Conservation (phyloP, 2,888 invertebrate genomes). For the Heterodera filipjevi region DNA sequence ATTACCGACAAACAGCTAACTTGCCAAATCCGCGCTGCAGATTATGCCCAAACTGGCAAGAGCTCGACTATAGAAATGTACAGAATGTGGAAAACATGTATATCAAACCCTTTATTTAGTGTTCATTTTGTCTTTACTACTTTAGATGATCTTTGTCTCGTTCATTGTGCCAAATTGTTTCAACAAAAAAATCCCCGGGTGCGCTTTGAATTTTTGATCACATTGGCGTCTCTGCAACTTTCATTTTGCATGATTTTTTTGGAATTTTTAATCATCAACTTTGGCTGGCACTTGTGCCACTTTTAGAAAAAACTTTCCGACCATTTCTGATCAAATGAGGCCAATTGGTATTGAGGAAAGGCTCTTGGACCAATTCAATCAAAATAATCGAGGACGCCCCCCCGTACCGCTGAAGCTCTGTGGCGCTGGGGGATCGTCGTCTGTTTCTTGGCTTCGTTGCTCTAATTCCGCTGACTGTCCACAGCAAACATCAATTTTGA, state of each 20-base stretch:
- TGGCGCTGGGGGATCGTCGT: conserved; percentile 54
- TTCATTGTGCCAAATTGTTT: conserved; percentile 35
- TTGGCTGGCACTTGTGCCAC: background rate
- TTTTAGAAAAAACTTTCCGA: conserved; percentile 25
- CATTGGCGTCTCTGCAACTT: conserved; percentile 56
- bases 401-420: conserved; percentile 56
- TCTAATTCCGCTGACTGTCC: conserved; percentile 37
- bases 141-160: conserved; percentile 23
- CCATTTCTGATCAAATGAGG: conserved; percentile 13
- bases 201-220: conserved; percentile 59
- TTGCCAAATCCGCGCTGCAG: conserved; percentile 70
- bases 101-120: too few relatives aligned
- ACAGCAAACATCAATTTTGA: conserved; percentile 45
- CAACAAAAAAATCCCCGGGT: conserved; percentile 35
- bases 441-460: conserved; percentile 43
- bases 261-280: too few relatives aligned
- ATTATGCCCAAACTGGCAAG: conserved; percentile 75
- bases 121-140: background rate
- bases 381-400: conserved; percentile 56
- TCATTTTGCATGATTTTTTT: conserved; percentile 44
- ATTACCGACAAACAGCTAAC: conserved; percentile 82
- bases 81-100: conserved; percentile 42
- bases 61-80: conserved; percentile 84
- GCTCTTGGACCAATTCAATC: conserved; percentile 45
- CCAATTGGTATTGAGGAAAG: conserved; percentile 26